Evolutionary conservation across 2,113 vertebrate genomes (phyloP).

Genomic region (Poicephalus meyeri): DNA sequence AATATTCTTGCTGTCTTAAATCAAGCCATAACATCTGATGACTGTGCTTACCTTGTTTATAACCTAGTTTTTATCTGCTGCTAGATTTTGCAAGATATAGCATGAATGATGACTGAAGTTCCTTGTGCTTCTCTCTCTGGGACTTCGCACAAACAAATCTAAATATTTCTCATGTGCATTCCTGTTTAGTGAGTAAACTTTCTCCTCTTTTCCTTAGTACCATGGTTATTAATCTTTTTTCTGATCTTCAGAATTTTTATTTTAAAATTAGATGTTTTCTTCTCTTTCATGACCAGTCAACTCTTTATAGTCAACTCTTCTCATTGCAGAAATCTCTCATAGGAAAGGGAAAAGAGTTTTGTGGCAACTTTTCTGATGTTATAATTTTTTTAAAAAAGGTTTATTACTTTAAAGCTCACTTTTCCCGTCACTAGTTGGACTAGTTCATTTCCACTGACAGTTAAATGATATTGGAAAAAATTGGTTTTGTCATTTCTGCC

Average conservation of each 20-base stretch:
- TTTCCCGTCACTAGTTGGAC: not conserved
- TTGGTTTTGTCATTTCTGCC: not conserved
- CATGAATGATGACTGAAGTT: not conserved
- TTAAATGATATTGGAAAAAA: not conserved
- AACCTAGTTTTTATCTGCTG: not conserved
- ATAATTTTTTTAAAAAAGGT: rapidly evolving
- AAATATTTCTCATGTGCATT: not conserved
- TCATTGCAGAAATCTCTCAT: not conserved
- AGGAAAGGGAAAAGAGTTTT: not conserved
- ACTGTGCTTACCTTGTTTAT: not conserved
- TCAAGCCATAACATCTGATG: not conserved
- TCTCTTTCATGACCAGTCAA: not conserved
- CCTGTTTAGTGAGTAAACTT: not conserved
- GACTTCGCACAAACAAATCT: not conserved
- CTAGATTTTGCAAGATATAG: not conserved
- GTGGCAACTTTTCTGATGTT: not conserved
- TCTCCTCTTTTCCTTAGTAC: not conserved
- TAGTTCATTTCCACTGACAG: not conserved
- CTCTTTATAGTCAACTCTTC: not conserved
- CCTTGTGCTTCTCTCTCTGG: not conserved
- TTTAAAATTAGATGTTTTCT: not conserved
- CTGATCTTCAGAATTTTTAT: not conserved
- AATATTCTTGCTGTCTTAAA: not conserved
- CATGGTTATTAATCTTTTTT: not conserved
- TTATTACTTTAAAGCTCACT: not conserved